Conservation (phyloP, 1,140 invertebrate genomes). For the Rhopalosiphum maidis region DNA sequence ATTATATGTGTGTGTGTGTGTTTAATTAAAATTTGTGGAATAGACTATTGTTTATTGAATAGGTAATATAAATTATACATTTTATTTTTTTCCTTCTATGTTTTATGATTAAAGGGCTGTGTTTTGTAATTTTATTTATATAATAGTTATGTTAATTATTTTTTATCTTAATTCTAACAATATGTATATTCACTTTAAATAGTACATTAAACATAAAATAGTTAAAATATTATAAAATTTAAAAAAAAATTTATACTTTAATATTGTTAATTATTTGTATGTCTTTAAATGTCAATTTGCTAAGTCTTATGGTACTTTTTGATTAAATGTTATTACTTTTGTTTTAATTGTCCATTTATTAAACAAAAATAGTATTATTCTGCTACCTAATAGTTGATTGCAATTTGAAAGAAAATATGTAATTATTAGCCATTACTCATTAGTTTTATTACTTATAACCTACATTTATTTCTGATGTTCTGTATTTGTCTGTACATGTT, state of each 20-base stretch:
- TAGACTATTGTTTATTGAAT: conserved; percentile 15
- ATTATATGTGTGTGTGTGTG: too few species aligned
- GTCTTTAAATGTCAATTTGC: conserved; percentile 25
- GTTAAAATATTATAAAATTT: not conserved
- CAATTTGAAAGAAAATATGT: not conserved
- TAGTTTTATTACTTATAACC: conserved; percentile 33
- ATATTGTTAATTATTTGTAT: conserved; percentile 50
- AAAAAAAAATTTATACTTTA: not conserved
- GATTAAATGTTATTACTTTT: conserved; percentile 45
- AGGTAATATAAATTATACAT: not conserved
- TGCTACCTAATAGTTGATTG: conserved; percentile 15
- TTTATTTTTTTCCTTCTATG: conserved; percentile 20
- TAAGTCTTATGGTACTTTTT: conserved; percentile 40
- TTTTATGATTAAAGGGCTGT: conserved; percentile 54
- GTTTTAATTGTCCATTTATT: conserved; percentile 33
- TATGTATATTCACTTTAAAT: conserved; percentile 37
- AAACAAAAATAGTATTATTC: not conserved
- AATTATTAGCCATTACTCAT: not conserved
- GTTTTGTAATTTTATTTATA: conserved; percentile 49
- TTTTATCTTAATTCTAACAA: conserved; percentile 18
- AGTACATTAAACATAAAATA: not conserved
- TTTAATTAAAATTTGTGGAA: not conserved
- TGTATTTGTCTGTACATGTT: conserved; percentile 15
- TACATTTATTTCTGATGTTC: conserved; percentile 23
- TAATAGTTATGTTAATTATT: not conserved